Evolutionary conservation across 2,888 invertebrate species (phyloP).

Genomic region (Dioctria rufipes): DNA sequence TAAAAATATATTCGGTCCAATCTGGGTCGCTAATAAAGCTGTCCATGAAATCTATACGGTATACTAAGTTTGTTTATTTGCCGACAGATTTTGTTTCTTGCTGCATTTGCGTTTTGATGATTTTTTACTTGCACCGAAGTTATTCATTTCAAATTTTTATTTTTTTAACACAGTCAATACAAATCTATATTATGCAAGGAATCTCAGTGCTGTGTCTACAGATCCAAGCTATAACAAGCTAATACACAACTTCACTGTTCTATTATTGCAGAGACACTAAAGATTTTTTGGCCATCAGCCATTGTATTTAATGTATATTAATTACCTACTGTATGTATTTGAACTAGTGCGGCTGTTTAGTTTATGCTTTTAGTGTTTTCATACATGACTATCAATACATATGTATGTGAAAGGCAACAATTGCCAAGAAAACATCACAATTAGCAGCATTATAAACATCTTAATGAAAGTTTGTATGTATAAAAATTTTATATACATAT

Average conservation of each 20-base stretch:
- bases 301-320: background rate
- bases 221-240: background rate
- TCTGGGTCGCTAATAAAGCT: too few species aligned
- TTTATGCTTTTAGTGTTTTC: too few species aligned
- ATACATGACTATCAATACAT: too few species aligned
- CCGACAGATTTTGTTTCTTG: conserved; percentile 10
- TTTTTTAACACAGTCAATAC: background rate
- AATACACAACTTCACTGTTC: background rate
- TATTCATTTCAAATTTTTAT: background rate
- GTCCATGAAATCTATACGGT: too few species aligned
- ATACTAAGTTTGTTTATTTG: too few species aligned
- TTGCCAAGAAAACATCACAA: too few species aligned
- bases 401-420: too few species aligned
- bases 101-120: background rate
- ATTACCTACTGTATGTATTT: background rate
- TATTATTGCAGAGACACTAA: conserved; percentile 31
- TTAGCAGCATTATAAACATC: too few species aligned
- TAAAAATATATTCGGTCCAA: too few species aligned
- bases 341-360: background rate
- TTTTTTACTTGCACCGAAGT: conserved; percentile 1
- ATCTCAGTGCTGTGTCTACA: background rate
- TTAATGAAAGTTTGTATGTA: too few species aligned
- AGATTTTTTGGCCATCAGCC: conserved; percentile 19
- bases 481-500: too few species aligned
- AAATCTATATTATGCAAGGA: too few species aligned